A percentile compares a stretch with the other conserved stretches of the same genome.
Evolutionary conservation across 2,888 invertebrate genomes (phyloP).

Genomic region (Bursaphelenchus okinawaensis): DNA sequence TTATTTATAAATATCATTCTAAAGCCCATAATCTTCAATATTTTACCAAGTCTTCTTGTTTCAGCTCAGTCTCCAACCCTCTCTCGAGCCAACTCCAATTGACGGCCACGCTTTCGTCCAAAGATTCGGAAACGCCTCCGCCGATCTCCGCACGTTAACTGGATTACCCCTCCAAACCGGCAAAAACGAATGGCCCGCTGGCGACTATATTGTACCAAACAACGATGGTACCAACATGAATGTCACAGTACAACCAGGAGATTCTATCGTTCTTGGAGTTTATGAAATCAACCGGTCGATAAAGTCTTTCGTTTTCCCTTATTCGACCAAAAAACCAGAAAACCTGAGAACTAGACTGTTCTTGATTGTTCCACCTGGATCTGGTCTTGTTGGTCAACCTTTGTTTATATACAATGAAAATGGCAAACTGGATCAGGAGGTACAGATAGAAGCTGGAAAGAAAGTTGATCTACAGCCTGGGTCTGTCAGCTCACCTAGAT

Average conservation of each 20-base stretch:
- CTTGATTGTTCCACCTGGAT: slow-evolving; percentile 31
- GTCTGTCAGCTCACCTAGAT: slow-evolving; percentile 35
- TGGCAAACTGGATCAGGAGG: background rate
- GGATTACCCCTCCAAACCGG: slow-evolving; percentile 1
- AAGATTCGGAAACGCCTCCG: slow-evolving; percentile 1
- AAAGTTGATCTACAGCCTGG: slow-evolving; percentile 37
- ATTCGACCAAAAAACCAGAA: slow-evolving; percentile 43
- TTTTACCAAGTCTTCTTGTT: too few relatives aligned
- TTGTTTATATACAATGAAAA: slow-evolving; percentile 19
- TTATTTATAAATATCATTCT: too few relatives aligned
- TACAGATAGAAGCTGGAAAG: background rate
- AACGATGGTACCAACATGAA: slow-evolving; percentile 19
- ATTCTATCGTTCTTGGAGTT: slow-evolving; percentile 37
- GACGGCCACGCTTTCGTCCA: slow-evolving; percentile 7
- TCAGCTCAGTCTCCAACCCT: background rate
- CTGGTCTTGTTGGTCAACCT: slow-evolving; percentile 26
- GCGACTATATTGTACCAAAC: slow-evolving; percentile 19
- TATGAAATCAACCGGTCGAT: slow-evolving; percentile 24
- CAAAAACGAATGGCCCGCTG: slow-evolving; percentile 18
- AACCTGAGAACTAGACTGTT: slow-evolving; percentile 43
- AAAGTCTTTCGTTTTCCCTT: slow-evolving; percentile 23
- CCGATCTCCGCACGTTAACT: background rate
- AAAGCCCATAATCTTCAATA: too few relatives aligned
- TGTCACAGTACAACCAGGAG: slow-evolving; percentile 15
- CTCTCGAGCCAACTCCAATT: slow-evolving; percentile 15